Conservation (phyloP, 2,797 vertebrate genomes). For the Acanthis flammea region DNA sequence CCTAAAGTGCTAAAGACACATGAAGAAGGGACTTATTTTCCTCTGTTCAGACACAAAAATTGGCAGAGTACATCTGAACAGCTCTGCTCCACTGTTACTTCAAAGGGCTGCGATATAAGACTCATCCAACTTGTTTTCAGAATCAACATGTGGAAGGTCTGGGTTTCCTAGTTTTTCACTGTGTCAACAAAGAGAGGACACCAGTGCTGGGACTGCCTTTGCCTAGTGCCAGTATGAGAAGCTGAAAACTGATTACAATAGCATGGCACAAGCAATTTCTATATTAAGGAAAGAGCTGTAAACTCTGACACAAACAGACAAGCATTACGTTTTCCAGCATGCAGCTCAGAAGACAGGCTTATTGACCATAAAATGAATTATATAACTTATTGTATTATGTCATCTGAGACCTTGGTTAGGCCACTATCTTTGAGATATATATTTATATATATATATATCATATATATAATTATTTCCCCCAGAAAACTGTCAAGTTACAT, state of each 20-base stretch:
- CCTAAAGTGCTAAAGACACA: neutral
- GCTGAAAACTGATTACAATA: slow-evolving; percentile 4
- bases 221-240: neutral
- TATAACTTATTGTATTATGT: slow-evolving; percentile 13
- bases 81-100: neutral
- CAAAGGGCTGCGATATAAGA: neutral
- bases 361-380: slow-evolving; percentile 37
- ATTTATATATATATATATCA: neutral
- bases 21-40: neutral
- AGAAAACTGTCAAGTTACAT: neutral
- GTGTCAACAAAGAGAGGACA: neutral
- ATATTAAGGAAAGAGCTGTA: slow-evolving; percentile 55
- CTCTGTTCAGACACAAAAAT: neutral
- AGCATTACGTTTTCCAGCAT: slow-evolving; percentile 13
- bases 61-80: neutral
- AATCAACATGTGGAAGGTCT: neutral
- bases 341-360: slow-evolving; percentile 32
- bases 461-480: neutral
- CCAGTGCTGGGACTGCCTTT: neutral
- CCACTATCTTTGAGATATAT: neutral
- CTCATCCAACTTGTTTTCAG: neutral
- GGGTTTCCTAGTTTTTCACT: neutral
- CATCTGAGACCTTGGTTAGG: slow-evolving; percentile 10
- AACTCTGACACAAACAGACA: slow-evolving; percentile 61
- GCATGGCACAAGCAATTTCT: slow-evolving; percentile 28